Conservation (phyloP, 2,888 invertebrate genomes). For the Chouioia cunea region DNA sequence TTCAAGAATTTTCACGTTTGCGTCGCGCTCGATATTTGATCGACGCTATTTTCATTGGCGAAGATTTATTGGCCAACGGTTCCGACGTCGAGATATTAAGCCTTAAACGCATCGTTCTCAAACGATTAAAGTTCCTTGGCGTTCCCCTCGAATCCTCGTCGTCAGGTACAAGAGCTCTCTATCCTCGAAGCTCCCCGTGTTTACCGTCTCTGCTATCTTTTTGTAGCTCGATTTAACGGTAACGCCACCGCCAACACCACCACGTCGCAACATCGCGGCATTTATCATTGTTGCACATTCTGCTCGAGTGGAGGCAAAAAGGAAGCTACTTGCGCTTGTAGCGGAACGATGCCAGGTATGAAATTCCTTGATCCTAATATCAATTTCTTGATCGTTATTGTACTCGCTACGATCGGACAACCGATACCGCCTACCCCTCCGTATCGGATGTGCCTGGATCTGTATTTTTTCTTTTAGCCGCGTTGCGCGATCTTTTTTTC, state of each 20-base stretch:
- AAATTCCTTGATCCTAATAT: constrained; percentile 19
- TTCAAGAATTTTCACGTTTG: constrained; percentile 61
- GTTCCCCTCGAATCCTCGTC: constrained; percentile 47
- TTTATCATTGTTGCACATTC: constrained; percentile 85
- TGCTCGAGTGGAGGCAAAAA: constrained; percentile 84
- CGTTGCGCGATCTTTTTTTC: no score
- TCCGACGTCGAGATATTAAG: constrained; percentile 80
- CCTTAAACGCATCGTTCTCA: constrained; percentile 76
- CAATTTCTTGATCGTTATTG: constrained; percentile 11
- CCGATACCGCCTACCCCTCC: no score
- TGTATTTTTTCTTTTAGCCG: neutral
- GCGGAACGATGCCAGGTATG: constrained; percentile 80
- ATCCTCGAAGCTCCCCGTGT: no score
- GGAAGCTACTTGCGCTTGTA: constrained; percentile 79
- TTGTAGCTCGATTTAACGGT: constrained; percentile 45
- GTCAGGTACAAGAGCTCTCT: constrained; percentile 19
- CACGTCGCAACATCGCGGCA: constrained; percentile 74
- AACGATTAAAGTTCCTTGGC: constrained; percentile 72
- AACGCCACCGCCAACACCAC: constrained; percentile 34
- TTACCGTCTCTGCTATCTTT: no score
- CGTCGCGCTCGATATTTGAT: constrained; percentile 60
- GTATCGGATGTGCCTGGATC: no score
- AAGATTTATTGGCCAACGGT: constrained; percentile 74
- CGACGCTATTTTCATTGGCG: constrained; percentile 62
- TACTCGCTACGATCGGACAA: neutral